A percentile compares a stretch with the other conserved stretches of the same genome.
These are phyloP conservation scores for Linnaemya tessellans DNA, from an alignment of 2,888 invertebrate genomes.

Conservation along the genomic window DNA sequence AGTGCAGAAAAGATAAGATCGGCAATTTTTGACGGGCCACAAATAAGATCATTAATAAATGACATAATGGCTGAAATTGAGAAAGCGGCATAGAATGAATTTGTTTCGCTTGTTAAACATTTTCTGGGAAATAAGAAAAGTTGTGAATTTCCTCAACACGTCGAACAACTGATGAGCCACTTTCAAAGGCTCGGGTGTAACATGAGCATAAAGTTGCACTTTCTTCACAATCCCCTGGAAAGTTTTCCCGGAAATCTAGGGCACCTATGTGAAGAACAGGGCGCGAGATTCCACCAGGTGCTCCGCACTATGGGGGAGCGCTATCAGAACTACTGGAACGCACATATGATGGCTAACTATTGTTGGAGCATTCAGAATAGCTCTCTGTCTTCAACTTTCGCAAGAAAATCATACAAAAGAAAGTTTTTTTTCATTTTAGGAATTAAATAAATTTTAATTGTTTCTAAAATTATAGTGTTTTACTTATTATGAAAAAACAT, in stretches of 20 bases:
- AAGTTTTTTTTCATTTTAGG: no score
- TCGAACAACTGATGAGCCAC: conserved; percentile 9
- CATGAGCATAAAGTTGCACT: conserved; percentile 22
- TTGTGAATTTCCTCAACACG: conserved; percentile 9
- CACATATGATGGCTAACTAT: no score
- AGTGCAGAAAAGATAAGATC: background rate
- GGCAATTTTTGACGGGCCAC: background rate
- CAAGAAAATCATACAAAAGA: no score
- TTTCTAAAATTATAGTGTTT: no score
- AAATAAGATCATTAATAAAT: conserved; percentile 1
- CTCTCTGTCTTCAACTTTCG: conserved; percentile 3
- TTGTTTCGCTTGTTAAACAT: conserved; percentile 16
- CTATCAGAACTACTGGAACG: background rate
- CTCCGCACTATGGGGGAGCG: background rate
- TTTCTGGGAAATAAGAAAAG: conserved; percentile 5
- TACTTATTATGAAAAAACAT: no score
- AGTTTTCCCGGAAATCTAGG: conserved; percentile 24
- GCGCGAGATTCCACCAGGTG: conserved; percentile 32
- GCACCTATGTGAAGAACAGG: conserved; percentile 33
- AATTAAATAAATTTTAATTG: no score
- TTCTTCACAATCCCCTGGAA: conserved; percentile 26
- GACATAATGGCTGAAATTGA: conserved; percentile 5
- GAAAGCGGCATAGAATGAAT: conserved; percentile 6
- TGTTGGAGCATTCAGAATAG: conserved; percentile 10
- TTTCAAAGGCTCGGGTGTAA: conserved; percentile 30